A percentile compares a stretch with the other conserved stretches of the same genome.
Conservation (phyloP, 2,797 vertebrate genomes). For the Ctenochaetus hawaiiensis region DNA sequence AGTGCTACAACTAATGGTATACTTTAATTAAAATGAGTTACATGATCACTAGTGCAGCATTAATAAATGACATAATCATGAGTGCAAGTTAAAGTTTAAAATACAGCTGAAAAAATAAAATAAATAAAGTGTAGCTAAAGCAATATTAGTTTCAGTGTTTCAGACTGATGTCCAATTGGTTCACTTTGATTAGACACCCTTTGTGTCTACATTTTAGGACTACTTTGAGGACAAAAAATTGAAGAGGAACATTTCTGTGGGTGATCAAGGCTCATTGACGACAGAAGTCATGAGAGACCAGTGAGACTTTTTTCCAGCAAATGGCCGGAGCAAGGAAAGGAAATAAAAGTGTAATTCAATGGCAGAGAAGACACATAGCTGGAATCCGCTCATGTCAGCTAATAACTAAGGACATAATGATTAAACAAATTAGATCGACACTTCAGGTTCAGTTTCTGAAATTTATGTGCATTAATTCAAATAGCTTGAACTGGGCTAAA, state of each 20-base stretch:
- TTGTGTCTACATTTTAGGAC: background rate
- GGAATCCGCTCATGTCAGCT: conserved; percentile 59
- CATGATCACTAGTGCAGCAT: background rate
- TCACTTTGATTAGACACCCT: background rate
- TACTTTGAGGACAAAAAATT: background rate
- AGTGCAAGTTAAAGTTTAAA: conserved; percentile 5
- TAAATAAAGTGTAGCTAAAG: too few species aligned
- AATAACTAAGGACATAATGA: conserved; percentile 55
- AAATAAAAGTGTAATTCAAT: conserved; percentile 26
- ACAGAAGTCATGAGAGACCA: conserved; percentile 27
- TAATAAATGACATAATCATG: background rate
- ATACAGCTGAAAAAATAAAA: background rate
- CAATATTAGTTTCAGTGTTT: background rate
- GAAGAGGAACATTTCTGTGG: background rate
- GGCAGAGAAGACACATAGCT: conserved; percentile 29
- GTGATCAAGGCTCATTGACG: conserved; percentile 30
- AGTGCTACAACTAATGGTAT: too few species aligned
- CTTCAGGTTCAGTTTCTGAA: conserved; percentile 65
- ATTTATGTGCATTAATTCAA: conserved; percentile 62
- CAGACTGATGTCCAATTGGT: background rate
- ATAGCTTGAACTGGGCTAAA: conserved; percentile 43
- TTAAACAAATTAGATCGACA: conserved; percentile 64
- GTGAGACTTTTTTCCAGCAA: conserved; percentile 19
- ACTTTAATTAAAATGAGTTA: background rate
- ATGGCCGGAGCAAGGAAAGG: conserved; percentile 26